Percentiles rank a stretch among this genome's conserved stretches.
Evolutionary conservation across 2,113 vertebrate genomes (phyloP).

Genomic region (Eurystomus gularis): DNA sequence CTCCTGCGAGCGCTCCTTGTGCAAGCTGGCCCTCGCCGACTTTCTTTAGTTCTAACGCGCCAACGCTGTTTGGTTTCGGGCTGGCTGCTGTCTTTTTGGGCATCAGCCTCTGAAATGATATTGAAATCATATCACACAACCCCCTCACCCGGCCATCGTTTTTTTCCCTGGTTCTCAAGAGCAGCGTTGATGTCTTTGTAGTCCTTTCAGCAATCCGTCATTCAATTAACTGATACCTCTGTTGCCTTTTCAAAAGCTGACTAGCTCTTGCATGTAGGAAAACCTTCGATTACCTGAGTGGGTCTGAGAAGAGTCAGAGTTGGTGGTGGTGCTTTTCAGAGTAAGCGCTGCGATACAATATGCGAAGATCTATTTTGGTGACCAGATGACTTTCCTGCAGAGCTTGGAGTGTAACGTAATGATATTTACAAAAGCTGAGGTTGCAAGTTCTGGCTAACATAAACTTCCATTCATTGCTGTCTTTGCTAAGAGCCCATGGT

Average conservation of each 20-base stretch:
- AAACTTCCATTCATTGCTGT: conserved; percentile 60
- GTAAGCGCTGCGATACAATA: neutral
- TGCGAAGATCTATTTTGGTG: neutral
- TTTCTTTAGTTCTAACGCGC: neutral
- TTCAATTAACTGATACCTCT: neutral
- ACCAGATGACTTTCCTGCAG: conserved; percentile 19
- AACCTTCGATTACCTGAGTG: neutral
- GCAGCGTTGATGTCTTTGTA: neutral
- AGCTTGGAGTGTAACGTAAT: neutral
- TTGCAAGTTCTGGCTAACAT: conserved; percentile 8
- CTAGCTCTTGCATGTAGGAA: neutral
- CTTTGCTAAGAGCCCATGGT: neutral
- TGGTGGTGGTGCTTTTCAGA: neutral
- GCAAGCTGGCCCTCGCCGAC: neutral
- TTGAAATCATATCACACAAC: neutral
- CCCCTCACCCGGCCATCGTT: neutral
- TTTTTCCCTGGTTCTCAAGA: neutral
- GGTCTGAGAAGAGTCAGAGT: neutral
- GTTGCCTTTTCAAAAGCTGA: neutral
- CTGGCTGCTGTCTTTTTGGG: neutral
- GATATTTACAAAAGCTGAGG: conserved; percentile 50
- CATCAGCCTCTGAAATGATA: neutral
- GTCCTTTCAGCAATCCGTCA: neutral
- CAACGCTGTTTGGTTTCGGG: neutral
- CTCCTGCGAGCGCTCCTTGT: neutral